Evolutionary conservation across 2,888 invertebrate genomes (phyloP), one percentile per base, ranked within the genome.

Genomic region (Coecobrya sp.): DNA sequence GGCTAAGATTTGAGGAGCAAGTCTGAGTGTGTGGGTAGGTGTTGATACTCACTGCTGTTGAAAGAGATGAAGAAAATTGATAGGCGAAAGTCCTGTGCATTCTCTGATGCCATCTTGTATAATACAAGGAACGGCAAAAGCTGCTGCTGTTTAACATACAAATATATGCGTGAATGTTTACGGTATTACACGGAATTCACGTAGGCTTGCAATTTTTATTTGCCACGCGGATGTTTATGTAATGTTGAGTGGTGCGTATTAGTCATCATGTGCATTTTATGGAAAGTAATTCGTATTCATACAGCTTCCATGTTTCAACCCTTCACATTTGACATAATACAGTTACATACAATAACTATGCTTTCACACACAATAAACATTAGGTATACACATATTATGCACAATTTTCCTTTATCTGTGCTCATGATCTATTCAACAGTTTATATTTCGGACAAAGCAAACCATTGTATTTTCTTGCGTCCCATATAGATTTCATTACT

Each of bases 151-250:
- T 62, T 49, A 49, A 49, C 27, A 27, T 13, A 27, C 4, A 27
- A 7, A 65, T 65, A 11, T 27, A 7, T 27, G 27, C 65, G 36
- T 27, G 27, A 59, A 82, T 85, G 62, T 85, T 68, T 85, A 68
- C 42, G 25, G 62, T 22, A 68, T 65, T 7, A 65, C 65, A 49
- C 42, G 68, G 85, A 85, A 84, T 65, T 84, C 84, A 84, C 84
- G 65, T 25, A 84, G 62, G 16, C 25, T 62, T 65, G 68, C 49
- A 65, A 85, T 85, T 85, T 85, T 85, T 85, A 85, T 49, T 62
- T 85, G 68, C 22, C 65, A 68, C 68, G 68, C 82, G 55, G 55
- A 55, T 52, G 81, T 81, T 81, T 81, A 81, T 52, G 52, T 27
- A 22, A 49, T 76, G 45, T 19, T 68, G 68, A 65, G 25, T 16